Conservation (phyloP, 35 echinoderm and acorn worm genomes). For the Acanthaster planci region DNA sequence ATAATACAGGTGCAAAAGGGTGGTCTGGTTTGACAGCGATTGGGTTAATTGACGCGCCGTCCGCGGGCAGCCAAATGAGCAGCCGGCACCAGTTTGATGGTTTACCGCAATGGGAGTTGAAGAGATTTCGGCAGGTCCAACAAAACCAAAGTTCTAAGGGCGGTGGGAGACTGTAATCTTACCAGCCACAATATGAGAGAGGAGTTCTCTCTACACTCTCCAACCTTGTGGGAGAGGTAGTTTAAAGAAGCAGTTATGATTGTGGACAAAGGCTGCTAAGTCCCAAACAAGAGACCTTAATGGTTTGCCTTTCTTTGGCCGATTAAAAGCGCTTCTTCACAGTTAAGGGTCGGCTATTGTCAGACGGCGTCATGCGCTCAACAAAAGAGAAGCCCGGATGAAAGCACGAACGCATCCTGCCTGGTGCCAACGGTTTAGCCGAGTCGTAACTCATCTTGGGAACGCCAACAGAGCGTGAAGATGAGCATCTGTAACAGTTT, state of each 20-base stretch:
- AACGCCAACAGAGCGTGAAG: not conserved
- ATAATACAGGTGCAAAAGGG: not conserved
- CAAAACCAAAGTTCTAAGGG: not conserved
- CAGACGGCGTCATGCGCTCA: not conserved
- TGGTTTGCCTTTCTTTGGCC: conserved; percentile 14
- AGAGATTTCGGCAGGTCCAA: not conserved
- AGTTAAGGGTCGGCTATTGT: conserved; percentile 10
- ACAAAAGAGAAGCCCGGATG: not conserved
- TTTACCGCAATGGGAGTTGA: no score
- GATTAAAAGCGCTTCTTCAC: not conserved
- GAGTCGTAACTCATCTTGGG: not conserved
- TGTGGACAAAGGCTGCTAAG: conserved; percentile 9
- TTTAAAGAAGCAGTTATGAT: conserved; percentile 12
- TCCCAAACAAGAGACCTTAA: conserved; percentile 7
- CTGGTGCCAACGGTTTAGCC: not conserved
- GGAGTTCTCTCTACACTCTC: not conserved
- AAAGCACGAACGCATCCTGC: not conserved
- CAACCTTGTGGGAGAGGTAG: not conserved
- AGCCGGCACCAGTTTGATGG: not conserved
- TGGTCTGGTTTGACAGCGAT: not conserved
- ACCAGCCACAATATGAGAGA: not conserved
- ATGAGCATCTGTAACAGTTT: not conserved
- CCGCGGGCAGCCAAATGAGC: conserved; percentile 2
- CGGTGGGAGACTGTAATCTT: not conserved
- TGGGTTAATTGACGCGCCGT: not conserved